phyloP scores from a whole-genome alignment of 1,140 invertebrate genomes.

The Drosophila kanapiae region DNA sequence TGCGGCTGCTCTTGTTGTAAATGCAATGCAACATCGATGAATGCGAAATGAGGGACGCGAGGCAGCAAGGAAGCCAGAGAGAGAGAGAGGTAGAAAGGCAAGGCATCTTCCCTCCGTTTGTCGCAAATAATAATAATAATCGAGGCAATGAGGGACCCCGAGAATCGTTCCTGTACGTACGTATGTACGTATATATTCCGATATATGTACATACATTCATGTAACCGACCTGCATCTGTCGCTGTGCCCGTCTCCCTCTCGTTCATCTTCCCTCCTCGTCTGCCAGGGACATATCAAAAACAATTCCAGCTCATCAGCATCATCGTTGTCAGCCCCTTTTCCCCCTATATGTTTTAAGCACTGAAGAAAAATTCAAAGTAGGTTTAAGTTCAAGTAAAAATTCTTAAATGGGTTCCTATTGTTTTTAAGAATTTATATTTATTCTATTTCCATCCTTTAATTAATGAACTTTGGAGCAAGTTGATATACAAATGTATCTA shows the following conservation, averaged over 20 bases:
- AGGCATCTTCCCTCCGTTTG: slow-evolving; percentile 39
- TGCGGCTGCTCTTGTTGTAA: slow-evolving; percentile 52
- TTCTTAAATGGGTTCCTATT: background rate
- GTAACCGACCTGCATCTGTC: slow-evolving; percentile 68
- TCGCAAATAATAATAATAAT: slow-evolving; percentile 72
- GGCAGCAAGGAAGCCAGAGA: background rate
- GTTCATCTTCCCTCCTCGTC: slow-evolving; percentile 34
- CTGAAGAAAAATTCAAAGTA: background rate
- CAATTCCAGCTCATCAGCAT: slow-evolving; percentile 81
- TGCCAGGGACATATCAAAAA: slow-evolving; percentile 74
- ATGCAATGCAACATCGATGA: slow-evolving; percentile 71
- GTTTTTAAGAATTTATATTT: background rate
- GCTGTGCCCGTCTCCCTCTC: slow-evolving; percentile 29
- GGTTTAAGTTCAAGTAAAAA: too few relatives aligned
- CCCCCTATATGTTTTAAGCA: slow-evolving; percentile 35
- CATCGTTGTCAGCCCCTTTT: slow-evolving; percentile 65
- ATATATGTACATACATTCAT: slow-evolving; percentile 29
- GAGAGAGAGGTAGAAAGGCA: slow-evolving; percentile 23
- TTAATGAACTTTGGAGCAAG: too few relatives aligned
- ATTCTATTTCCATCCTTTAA: too few relatives aligned
- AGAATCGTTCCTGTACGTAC: slow-evolving; percentile 47
- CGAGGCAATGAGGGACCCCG: slow-evolving; percentile 44
- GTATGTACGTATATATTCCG: slow-evolving; percentile 12
- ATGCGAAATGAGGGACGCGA: slow-evolving; percentile 64
- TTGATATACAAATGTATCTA: too few relatives aligned